Evolutionary conservation across 2,888 invertebrate genomes (phyloP).

Genomic region (Idaea dimidiata): DNA sequence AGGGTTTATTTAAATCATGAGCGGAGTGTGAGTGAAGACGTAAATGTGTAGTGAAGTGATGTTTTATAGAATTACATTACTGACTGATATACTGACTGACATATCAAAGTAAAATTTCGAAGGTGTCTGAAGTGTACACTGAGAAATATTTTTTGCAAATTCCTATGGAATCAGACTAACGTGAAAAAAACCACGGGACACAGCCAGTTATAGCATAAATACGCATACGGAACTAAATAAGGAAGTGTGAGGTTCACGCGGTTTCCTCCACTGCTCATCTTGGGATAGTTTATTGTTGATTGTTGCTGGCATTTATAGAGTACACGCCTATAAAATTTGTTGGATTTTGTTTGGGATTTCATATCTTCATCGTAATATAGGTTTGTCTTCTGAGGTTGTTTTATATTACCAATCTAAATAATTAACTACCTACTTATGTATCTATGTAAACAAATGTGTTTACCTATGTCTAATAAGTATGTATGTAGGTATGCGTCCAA

Average conservation of each 20-base stretch:
- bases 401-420: not conserved
- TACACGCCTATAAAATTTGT: not conserved
- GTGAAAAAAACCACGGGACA: no score
- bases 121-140: no score
- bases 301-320: not conserved
- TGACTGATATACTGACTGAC: no score
- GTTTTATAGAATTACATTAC: no score
- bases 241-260: slow-evolving; percentile 46
- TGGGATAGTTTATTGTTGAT: not conserved
- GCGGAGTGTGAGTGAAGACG: no score
- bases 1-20: no score
- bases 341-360: not conserved
- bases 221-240: slow-evolving; percentile 53
- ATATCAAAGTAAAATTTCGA: no score
- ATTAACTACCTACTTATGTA: not conserved
- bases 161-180: no score
- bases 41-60: no score
- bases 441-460: not conserved
- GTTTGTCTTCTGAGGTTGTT: not conserved
- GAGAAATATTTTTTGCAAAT: no score
- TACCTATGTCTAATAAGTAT: no score
- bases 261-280: slow-evolving; percentile 5
- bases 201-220: slow-evolving; percentile 31
- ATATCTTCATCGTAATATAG: not conserved
- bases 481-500: no score